Conservation (phyloP, 2,113 vertebrate species). For the Rana temporaria region DNA sequence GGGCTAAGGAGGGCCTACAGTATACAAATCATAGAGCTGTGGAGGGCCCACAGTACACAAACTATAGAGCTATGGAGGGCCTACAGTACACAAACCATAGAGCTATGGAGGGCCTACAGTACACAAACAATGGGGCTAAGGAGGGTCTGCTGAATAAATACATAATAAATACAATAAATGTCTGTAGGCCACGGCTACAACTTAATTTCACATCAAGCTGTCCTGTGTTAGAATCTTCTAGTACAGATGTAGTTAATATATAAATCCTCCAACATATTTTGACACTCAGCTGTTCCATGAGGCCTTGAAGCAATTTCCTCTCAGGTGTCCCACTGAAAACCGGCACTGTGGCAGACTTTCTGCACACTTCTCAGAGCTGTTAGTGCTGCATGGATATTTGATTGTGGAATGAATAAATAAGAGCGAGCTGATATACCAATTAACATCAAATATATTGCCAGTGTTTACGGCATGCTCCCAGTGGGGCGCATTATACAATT, state of each 20-base stretch:
- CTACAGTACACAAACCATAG: too few species aligned
- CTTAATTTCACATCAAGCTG: too few species aligned
- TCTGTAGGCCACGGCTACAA: too few species aligned
- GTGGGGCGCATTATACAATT: slow-evolving; percentile 53
- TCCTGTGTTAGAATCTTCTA: background rate
- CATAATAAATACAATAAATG: too few species aligned
- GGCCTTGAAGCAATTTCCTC: background rate
- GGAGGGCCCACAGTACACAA: too few species aligned
- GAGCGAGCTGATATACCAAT: slow-evolving; percentile 52
- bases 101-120: too few species aligned
- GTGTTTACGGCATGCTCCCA: slow-evolving; percentile 47
- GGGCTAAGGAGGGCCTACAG: too few species aligned
- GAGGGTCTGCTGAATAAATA: too few species aligned
- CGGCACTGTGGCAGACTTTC: background rate
- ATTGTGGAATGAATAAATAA: slow-evolving; percentile 36
- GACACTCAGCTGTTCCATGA: background rate
- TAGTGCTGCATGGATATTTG: slow-evolving; percentile 3
- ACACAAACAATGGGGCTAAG: too few species aligned
- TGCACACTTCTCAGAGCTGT: slow-evolving; percentile 11
- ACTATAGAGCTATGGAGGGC: too few species aligned
- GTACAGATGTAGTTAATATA: background rate
- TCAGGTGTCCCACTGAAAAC: background rate
- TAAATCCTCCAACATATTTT: background rate
- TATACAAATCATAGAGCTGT: too few species aligned
- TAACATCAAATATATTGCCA: slow-evolving; percentile 54